These are phyloP conservation scores for Camponotus vicinus DNA, from an alignment of 1,140 invertebrate species.

Conservation along the genomic window DNA sequence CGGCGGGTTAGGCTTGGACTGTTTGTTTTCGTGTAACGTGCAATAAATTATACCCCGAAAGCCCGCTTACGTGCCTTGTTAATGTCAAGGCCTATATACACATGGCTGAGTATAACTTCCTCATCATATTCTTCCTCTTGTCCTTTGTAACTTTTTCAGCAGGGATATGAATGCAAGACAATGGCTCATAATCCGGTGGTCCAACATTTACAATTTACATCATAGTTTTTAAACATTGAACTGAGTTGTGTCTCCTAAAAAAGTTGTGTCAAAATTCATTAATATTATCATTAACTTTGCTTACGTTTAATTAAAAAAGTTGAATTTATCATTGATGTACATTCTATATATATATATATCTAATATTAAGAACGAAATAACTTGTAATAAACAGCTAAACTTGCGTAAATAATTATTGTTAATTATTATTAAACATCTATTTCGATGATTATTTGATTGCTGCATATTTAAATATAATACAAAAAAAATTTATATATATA, in stretches of 20 bases:
- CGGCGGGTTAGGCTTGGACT: conserved; percentile 1
- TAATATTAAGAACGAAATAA: neutral
- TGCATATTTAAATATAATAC: too few relatives aligned
- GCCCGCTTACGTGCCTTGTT: conserved; percentile 31
- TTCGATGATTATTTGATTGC: too few relatives aligned
- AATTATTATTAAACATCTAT: too few relatives aligned
- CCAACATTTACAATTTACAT: neutral
- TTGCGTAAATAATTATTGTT: too few relatives aligned
- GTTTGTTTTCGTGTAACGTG: conserved; percentile 53
- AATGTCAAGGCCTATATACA: conserved; percentile 60
- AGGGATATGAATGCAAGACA: conserved; percentile 3
- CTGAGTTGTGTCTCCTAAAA: neutral
- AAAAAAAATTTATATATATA: too few relatives aligned
- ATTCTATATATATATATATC: neutral
- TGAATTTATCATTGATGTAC: neutral
- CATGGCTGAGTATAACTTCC: conserved; percentile 1
- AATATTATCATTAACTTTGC: neutral
- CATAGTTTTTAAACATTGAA: neutral
- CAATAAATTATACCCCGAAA: conserved; percentile 61
- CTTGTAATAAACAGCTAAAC: neutral
- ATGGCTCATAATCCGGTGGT: neutral
- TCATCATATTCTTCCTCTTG: neutral
- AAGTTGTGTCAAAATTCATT: neutral
- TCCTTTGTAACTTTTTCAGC: neutral
- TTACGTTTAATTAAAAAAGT: neutral